Conservation (phyloP, 2,797 vertebrate genomes). For the Paratrypauchen microcephalus region DNA sequence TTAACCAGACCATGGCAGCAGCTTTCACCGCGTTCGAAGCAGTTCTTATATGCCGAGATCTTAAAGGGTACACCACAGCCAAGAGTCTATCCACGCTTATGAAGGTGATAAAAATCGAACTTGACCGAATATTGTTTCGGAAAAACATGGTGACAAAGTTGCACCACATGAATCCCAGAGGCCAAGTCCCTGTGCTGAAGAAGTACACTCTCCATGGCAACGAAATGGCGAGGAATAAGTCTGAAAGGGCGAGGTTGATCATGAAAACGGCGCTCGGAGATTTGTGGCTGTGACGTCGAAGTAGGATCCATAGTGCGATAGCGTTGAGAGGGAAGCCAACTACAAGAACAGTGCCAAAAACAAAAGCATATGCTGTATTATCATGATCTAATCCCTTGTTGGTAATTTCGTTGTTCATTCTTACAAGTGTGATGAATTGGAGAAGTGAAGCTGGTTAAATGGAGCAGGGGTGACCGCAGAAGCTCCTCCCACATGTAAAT, state of each 20-base stretch:
- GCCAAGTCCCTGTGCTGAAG: conserved; percentile 45
- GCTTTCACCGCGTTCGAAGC: conserved; percentile 42
- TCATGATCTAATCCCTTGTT: not conserved
- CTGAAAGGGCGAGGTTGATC: conserved; percentile 54
- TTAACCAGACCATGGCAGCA: conserved; percentile 43
- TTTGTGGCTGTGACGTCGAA: conserved; percentile 25
- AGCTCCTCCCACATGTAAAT: not conserved
- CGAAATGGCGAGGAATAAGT: conserved; percentile 53
- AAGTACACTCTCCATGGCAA: conserved; percentile 61
- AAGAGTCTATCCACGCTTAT: conserved; percentile 70
- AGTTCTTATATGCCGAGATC: conserved; percentile 52
- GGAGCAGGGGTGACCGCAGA: conserved; percentile 2
- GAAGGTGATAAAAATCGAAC: conserved; percentile 71
- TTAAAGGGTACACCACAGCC: conserved; percentile 72
- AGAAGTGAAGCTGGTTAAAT: not conserved
- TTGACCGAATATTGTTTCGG: conserved; percentile 65
- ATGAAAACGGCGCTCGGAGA: conserved; percentile 48
- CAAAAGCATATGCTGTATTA: not conserved
- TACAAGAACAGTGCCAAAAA: conserved; percentile 33
- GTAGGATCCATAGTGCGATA: conserved; percentile 30
- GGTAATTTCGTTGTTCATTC: not conserved
- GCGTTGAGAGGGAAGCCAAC: conserved; percentile 48
- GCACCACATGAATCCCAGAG: conserved; percentile 23
- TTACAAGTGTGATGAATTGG: conserved; percentile 5
- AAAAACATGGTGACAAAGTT: conserved; percentile 52